phyloP scores from a whole-genome alignment of 2,113 vertebrate species.

The Laticauda laticaudata region DNA sequence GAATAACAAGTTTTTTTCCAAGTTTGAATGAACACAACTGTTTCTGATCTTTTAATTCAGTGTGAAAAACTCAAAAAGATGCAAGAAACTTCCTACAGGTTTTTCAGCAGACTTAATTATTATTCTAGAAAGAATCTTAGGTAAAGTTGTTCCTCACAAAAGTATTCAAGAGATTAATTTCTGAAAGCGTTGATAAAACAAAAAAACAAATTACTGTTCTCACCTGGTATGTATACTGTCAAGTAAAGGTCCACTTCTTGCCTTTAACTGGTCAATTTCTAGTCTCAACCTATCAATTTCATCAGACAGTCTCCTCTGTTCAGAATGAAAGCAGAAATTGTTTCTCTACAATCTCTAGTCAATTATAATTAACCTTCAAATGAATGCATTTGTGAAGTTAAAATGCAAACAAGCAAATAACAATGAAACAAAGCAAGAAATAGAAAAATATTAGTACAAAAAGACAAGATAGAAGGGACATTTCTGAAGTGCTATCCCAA shows the following conservation, averaged over 20 bases:
- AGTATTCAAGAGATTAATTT: background rate
- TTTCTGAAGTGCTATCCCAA: background rate
- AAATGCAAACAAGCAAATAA: constrained; percentile 30
- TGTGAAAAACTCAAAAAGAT: background rate
- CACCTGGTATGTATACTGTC: constrained; percentile 87
- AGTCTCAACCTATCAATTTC: constrained; percentile 93
- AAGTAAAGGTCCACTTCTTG: constrained; percentile 83
- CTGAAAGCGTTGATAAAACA: background rate
- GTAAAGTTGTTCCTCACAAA: background rate
- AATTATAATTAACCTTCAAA: background rate
- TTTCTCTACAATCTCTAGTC: background rate
- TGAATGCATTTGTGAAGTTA: constrained; percentile 11
- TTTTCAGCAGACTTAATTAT: background rate
- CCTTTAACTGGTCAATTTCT: constrained; percentile 93
- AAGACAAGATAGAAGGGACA: background rate
- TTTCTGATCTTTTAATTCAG: background rate
- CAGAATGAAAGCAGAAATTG: background rate
- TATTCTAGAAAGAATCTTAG: background rate
- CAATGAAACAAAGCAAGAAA: background rate
- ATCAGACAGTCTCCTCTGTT: constrained; percentile 87
- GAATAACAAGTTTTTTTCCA: background rate
- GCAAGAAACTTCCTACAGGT: background rate
- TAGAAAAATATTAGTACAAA: background rate
- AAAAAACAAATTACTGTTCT: constrained; percentile 19
- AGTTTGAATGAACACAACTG: background rate